Conservation (phyloP, 30 jellyfish, hydroid and myxozoan genomes). For the Pelagia noctiluca region DNA sequence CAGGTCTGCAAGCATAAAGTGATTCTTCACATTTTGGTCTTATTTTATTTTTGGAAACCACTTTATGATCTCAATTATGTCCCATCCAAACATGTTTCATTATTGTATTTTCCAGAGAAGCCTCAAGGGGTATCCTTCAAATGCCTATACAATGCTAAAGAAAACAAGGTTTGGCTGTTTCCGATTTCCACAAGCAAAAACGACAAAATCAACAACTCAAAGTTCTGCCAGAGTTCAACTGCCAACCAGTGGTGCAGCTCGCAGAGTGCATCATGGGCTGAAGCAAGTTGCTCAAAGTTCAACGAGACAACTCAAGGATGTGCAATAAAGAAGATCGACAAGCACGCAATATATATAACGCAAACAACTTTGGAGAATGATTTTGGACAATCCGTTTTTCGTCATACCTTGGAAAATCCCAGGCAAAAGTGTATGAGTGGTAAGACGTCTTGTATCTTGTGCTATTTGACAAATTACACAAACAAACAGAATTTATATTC, state of each 20-base stretch:
- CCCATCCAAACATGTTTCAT: no score
- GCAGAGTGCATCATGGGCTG: not conserved
- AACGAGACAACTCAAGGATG: not conserved
- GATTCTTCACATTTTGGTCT: no score
- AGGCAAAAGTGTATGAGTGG: not conserved
- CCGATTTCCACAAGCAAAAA: not conserved
- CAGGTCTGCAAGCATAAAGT: no score
- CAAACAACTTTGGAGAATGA: not conserved
- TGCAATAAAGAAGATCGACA: not conserved
- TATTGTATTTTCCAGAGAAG: not conserved
- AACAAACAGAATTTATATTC: no score
- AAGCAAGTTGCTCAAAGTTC: not conserved
- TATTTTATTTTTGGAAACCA: no score
- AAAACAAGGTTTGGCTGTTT: not conserved
- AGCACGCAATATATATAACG: not conserved
- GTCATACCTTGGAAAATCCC: not conserved
- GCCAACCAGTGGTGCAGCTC: slow-evolving; percentile 1
- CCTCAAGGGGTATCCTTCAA: not conserved
- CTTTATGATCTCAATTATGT: no score
- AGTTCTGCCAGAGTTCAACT: not conserved
- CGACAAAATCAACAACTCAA: not conserved
- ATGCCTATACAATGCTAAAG: not conserved
- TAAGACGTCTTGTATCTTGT: not conserved
- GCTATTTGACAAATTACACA: no score
- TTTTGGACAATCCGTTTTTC: not conserved